A percentile compares a stretch with the other conserved stretches of the same genome.
Evolutionary conservation across 2,797 vertebrate genomes (phyloP).

Genomic region (Sebastes wilsoni): DNA sequence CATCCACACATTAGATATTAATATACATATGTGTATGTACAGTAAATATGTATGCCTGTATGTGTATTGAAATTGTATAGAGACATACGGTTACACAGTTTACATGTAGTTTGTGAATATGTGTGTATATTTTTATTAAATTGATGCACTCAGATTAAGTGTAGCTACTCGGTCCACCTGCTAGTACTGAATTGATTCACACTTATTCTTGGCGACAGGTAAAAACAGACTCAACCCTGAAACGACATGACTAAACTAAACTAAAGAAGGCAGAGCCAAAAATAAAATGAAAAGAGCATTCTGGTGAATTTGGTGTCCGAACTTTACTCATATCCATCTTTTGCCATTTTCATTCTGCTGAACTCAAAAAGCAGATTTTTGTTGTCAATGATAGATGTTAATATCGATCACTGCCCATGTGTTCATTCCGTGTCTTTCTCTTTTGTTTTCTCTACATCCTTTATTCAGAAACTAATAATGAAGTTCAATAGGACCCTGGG

Average conservation of each 20-base stretch:
- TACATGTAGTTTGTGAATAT: neutral
- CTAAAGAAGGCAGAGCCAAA: neutral
- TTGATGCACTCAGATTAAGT: neutral
- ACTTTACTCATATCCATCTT: neutral
- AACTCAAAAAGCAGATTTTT: neutral
- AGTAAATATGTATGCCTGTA: neutral
- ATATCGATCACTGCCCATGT: neutral
- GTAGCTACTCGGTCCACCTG: neutral
- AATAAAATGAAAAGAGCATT: neutral
- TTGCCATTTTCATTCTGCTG: neutral
- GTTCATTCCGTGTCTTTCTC: too few species aligned
- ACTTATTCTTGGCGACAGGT: neutral
- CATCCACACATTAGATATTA: neutral
- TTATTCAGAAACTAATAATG: neutral
- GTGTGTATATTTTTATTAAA: neutral
- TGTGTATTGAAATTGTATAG: rapidly evolving
- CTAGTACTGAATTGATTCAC: neutral
- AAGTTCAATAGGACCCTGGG: neutral
- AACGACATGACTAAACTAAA: neutral
- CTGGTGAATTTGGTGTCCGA: neutral
- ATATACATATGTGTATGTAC: neutral
- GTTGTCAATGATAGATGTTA: neutral
- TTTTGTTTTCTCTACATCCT: neutral
- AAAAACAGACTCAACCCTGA: neutral
- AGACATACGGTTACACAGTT: neutral